A percentile compares a stretch with the other conserved stretches of the same genome.
Evolutionary conservation across 2,113 vertebrate genomes (phyloP).

Genomic region (Rana temporaria): DNA sequence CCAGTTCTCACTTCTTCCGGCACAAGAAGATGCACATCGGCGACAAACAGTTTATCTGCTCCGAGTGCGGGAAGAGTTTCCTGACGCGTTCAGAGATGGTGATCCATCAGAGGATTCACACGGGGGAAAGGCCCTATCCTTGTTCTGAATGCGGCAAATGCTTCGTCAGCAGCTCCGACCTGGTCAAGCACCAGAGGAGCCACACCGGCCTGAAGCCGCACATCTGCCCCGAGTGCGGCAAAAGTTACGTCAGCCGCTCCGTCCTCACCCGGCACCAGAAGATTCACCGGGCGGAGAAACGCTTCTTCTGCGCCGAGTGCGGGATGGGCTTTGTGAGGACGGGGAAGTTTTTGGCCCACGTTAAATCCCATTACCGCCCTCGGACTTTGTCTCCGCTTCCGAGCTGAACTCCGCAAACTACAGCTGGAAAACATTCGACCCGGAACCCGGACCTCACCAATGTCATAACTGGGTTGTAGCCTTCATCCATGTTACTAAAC

Average conservation of each 20-base stretch:
- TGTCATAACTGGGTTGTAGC: no score
- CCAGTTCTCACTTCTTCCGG: slow-evolving; percentile 64
- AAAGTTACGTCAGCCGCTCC: slow-evolving; percentile 69
- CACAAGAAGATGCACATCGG: slow-evolving; percentile 67
- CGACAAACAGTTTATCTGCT: slow-evolving; percentile 30
- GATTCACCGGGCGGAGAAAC: slow-evolving; percentile 59
- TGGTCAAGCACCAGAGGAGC: slow-evolving; percentile 60
- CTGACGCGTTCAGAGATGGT: slow-evolving; percentile 31
- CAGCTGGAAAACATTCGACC: no score
- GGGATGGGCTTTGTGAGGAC: slow-evolving; percentile 63
- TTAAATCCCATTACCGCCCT: no score
- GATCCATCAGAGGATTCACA: slow-evolving; percentile 9
- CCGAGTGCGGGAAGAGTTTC: slow-evolving; percentile 67
- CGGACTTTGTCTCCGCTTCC: no score
- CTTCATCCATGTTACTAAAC: no score
- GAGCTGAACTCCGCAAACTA: no score
- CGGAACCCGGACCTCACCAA: no score
- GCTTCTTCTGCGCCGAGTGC: slow-evolving; percentile 52
- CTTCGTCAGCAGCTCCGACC: slow-evolving; percentile 67
- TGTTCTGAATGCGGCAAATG: slow-evolving; percentile 68
- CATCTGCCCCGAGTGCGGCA: slow-evolving; percentile 71
- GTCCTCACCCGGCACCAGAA: slow-evolving; percentile 66
- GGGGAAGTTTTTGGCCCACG: no score
- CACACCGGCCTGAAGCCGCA: slow-evolving; percentile 61
- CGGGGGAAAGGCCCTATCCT: slow-evolving; percentile 65